These are phyloP conservation scores for Columba janthina DNA, from an alignment of 2,113 vertebrate species.

Conservation along the genomic window DNA sequence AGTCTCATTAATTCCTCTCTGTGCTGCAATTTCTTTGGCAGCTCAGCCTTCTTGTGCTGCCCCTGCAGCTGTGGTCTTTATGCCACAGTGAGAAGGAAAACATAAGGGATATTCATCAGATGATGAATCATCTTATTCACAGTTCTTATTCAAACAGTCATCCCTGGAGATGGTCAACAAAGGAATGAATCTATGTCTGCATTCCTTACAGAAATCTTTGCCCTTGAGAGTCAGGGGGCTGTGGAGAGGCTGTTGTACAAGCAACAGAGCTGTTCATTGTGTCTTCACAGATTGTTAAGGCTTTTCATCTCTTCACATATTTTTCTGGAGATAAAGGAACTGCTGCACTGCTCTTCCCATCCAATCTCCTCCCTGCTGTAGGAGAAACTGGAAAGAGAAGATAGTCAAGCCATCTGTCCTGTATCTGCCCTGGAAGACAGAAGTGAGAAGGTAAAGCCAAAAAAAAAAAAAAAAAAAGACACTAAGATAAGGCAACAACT, in stretches of 20 bases:
- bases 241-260: neutral
- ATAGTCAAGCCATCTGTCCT: neutral
- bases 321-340: slow-evolving; percentile 26
- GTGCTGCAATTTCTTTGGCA: neutral
- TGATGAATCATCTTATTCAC: slow-evolving; percentile 55
- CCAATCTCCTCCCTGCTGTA: neutral
- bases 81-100: neutral
- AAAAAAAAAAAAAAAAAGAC: neutral
- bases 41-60: neutral
- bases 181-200: neutral
- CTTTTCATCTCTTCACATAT: slow-evolving; percentile 25
- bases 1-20: neutral
- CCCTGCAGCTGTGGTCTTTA: slow-evolving; percentile 38
- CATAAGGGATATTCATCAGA: slow-evolving; percentile 34
- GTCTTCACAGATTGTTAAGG: neutral
- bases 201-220: slow-evolving; percentile 10
- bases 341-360: neutral
- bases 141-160: slow-evolving; percentile 15
- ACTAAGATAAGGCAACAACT: neutral
- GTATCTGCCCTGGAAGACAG: neutral
- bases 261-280: slow-evolving; percentile 32
- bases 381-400: neutral
- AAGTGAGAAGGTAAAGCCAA: neutral
- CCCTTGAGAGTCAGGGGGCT: neutral
- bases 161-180: slow-evolving; percentile 32